A percentile compares a stretch with the other conserved stretches of the same genome.
Conservation (phyloP, 2,113 vertebrate species). For the Dunckerocampus dactyliophorus region DNA sequence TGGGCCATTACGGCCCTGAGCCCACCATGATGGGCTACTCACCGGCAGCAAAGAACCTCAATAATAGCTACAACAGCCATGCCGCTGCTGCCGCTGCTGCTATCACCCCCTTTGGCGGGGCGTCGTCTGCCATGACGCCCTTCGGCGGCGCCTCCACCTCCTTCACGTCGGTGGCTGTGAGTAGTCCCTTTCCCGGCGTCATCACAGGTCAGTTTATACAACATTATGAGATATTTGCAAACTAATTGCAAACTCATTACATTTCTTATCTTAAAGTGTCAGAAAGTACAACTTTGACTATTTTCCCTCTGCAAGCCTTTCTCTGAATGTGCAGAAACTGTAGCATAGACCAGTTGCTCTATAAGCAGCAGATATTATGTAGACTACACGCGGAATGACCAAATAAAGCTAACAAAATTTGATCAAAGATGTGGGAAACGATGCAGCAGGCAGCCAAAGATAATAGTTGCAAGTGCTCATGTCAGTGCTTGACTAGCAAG, state of each 20-base stretch:
- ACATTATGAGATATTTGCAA: neutral
- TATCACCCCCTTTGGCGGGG: constrained; percentile 83
- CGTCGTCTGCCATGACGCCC: constrained; percentile 63
- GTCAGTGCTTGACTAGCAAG: neutral
- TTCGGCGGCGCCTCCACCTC: constrained; percentile 79
- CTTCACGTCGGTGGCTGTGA: constrained; percentile 66
- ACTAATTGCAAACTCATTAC: neutral
- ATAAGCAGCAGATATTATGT: constrained; percentile 53
- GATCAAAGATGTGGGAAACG: constrained; percentile 31
- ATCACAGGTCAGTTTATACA: constrained; percentile 64
- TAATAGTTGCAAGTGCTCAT: constrained; percentile 24
- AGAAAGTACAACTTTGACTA: neutral
- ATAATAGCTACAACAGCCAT: constrained; percentile 69
- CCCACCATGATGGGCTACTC: constrained; percentile 80
- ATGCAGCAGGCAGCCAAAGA: constrained; percentile 10
- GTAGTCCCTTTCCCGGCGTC: constrained; percentile 64
- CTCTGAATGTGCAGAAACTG: constrained; percentile 4
- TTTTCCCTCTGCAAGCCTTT: neutral
- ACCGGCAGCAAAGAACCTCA: constrained; percentile 62
- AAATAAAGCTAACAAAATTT: constrained; percentile 11
- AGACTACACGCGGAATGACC: constrained; percentile 10
- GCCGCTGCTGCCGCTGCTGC: constrained; percentile 15
- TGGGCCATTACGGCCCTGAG: constrained; percentile 86
- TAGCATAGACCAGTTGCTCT: constrained; percentile 28
- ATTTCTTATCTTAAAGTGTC: neutral